Evolutionary conservation across 2,888 invertebrate genomes (phyloP), one percentile per base, ranked within the genome.

Genomic region (Cordilura impudica): DNA sequence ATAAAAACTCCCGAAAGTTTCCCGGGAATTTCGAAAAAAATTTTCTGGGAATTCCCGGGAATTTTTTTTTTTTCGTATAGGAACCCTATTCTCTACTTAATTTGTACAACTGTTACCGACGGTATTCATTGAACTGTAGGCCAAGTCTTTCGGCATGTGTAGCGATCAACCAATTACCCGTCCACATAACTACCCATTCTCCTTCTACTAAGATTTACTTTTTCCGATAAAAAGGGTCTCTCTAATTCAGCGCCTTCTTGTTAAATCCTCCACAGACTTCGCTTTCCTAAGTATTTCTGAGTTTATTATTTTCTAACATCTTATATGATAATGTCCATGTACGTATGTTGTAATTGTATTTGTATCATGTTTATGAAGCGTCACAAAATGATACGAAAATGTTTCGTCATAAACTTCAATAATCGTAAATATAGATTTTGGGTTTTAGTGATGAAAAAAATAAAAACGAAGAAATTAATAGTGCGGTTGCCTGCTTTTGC

Each of bases 381-480:
- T 82, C 82, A 77, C 82, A 82, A 74, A 81, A 83, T 70, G 83
- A 83, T 83, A 82, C 82, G 76, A 81, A 83, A 83, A 83, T 82
- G 83, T 83, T 81, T 78, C 82, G 74, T 81, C 83, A 82, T 83
- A 83, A 83, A 83, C 82, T 82, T 83, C 83, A 83, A 83, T 83
- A 82, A 83, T 82, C 82, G 82, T 83, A 83, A 83, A 83, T 83
- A 83, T 83, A 83, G 83, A 83, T 83, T 83, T 83, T 76, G 77
- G 81, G 76, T 72, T 80, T 81, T 81, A 70, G 65, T 73, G 76
- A 74, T 61, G 61, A 56, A 51, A 3, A 63, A 65, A 61, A 54
- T 56, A 31, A 63, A 61, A 74, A n/a, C n/a, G n/a, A n/a, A 69
- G 78, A 78, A 81, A 81, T 81, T 81, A 78, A 78, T 78, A 75